phyloP scores from a whole-genome alignment of 1,140 invertebrate species.

The Thaumetopoea pityocampa region DNA sequence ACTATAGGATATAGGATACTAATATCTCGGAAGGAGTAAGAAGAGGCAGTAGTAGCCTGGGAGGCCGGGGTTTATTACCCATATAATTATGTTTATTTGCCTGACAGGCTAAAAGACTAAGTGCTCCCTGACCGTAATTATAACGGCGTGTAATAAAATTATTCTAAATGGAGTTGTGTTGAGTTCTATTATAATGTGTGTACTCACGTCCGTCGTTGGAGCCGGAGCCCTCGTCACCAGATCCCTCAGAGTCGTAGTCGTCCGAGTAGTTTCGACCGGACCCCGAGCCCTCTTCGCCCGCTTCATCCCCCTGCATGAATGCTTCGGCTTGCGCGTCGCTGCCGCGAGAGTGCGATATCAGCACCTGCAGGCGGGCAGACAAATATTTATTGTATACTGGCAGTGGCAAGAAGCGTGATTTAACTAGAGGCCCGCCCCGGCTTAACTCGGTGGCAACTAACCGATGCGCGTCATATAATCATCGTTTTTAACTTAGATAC shows the following conservation, averaged over 20 bases:
- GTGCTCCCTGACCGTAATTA: too few relatives aligned
- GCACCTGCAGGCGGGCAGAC: conserved; percentile 35
- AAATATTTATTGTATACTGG: background rate
- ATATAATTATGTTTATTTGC: too few relatives aligned
- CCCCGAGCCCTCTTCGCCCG: conserved; percentile 58
- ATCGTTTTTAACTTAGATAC: too few relatives aligned
- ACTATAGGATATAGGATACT: too few relatives aligned
- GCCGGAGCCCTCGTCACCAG: conserved; percentile 60
- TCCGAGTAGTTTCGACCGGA: conserved; percentile 55
- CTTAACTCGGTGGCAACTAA: too few relatives aligned
- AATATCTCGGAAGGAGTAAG: too few relatives aligned
- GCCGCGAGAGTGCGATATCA: conserved; percentile 49
- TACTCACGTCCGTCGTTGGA: conserved; percentile 29
- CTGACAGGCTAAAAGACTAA: too few relatives aligned
- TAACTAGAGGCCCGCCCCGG: background rate
- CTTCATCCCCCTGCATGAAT: conserved; percentile 71
- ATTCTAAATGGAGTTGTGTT: too few relatives aligned
- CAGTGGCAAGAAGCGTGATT: background rate
- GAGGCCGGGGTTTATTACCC: too few relatives aligned
- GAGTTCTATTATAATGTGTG: conserved; percentile 1
- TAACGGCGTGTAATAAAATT: too few relatives aligned
- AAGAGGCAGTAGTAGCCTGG: too few relatives aligned
- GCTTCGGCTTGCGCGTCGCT: conserved; percentile 47
- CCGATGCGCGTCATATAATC: too few relatives aligned
- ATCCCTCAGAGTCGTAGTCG: conserved; percentile 54